phyloP scores from a whole-genome alignment of 2,113 vertebrate species.

The Castor canadensis region DNA sequence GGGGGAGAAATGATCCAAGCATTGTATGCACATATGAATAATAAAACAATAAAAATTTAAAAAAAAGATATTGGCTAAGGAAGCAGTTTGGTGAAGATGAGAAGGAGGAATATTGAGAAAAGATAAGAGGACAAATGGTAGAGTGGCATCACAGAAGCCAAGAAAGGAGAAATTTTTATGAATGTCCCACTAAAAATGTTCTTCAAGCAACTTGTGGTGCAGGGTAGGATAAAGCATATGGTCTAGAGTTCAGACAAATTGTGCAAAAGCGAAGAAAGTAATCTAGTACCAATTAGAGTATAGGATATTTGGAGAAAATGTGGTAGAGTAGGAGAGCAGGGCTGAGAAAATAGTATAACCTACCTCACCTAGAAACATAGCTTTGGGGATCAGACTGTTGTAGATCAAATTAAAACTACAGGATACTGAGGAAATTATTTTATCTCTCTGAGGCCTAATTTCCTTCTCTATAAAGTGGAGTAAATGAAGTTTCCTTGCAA shows the following conservation, averaged over 20 bases:
- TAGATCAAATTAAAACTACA: neutral
- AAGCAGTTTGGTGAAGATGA: neutral
- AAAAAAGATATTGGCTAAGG: neutral
- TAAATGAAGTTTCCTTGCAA: constrained; percentile 1
- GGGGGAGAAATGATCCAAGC: no score
- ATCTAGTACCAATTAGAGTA: neutral
- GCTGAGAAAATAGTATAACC: neutral
- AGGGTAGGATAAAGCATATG: neutral
- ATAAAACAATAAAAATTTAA: no score
- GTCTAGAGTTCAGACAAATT: neutral
- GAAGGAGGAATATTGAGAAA: neutral
- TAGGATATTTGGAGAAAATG: neutral
- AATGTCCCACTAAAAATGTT: neutral
- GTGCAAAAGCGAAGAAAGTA: neutral
- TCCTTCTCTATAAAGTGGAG: neutral
- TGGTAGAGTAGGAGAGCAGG: neutral
- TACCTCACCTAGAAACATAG: neutral
- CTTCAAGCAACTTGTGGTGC: neutral
- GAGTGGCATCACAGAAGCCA: neutral
- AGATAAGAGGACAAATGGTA: neutral
- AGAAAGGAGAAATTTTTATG: neutral
- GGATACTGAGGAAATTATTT: neutral
- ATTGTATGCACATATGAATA: no score
- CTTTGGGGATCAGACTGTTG: neutral
- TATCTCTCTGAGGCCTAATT: neutral